Evolutionary conservation across 1,140 invertebrate species (phyloP).

Genomic region (Megathymus violae): DNA sequence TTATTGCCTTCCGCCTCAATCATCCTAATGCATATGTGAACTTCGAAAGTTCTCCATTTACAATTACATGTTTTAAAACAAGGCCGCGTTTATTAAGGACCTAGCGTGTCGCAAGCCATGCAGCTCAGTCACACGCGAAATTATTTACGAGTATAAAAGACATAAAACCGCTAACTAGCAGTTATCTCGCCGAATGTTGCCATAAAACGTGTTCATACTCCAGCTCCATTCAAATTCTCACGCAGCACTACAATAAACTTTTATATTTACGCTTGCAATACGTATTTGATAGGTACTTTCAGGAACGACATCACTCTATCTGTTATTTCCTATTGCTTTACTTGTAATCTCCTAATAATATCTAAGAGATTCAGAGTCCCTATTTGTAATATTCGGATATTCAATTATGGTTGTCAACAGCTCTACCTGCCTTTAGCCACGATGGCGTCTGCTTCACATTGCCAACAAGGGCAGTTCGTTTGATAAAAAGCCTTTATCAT

Average conservation of each 20-base stretch:
- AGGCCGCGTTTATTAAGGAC: neutral
- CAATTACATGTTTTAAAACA: neutral
- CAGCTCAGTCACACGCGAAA: constrained; percentile 14
- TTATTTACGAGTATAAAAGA: constrained; percentile 17
- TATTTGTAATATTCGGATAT: no score
- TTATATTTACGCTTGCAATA: constrained; percentile 8
- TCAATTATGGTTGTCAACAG: no score
- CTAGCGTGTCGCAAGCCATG: constrained; percentile 13
- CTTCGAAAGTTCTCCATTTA: neutral
- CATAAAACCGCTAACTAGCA: constrained; percentile 21
- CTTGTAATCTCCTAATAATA: no score
- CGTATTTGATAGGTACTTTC: neutral
- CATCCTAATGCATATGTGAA: neutral
- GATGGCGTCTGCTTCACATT: no score
- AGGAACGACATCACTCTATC: neutral
- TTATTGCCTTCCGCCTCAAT: neutral
- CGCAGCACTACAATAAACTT: constrained; percentile 21
- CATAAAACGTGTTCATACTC: constrained; percentile 12
- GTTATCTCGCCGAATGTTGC: constrained; percentile 22
- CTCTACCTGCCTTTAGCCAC: no score
- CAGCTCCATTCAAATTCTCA: constrained; percentile 26
- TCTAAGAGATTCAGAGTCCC: no score
- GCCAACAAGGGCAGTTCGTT: no score
- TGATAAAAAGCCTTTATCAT: no score
- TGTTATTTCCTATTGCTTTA: neutral